Base-by-base conservation (phyloP, 2,113 vertebrate genomes). In the Myotis davidii region DNA sequence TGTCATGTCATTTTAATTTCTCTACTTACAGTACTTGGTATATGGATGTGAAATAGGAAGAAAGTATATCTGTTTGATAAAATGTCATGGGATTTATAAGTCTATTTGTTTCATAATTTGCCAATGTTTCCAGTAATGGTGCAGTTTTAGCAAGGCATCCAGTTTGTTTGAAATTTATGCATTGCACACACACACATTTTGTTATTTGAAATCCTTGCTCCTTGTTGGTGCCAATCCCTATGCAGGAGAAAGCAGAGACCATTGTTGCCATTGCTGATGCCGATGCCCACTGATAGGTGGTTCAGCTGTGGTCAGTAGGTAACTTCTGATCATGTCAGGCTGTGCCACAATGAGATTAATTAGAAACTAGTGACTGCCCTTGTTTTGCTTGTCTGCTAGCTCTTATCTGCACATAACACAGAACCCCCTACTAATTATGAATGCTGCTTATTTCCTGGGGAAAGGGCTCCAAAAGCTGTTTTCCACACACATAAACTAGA, bases 381-480 rank as follows among this genome's bases (percentile, higher is more conserved):
- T 88, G 37, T 95, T 97, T 88, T 64, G n/a, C 94, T 97, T 95
- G 82, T 83, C 3, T 87, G 90, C 34, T 76, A 98, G 56, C 42
- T 96, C 91, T 97, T 97, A 45, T 94, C 91, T 95, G 11, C 52
- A 39, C 5, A 14, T 92, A 92, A 56, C 39, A 16, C 29, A 59
- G n/a, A 95, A 79, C 50, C 83, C 32, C 32, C 34, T 81, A 82
- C 52, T 74, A 74, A 50, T 67, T 42, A 9, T 39, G 25, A 69
- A 69, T 56, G 83, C 86, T 88, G 93, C 12, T 94, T 64, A 16
- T 79, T 91, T 39, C 84, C 25, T 67, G 29, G 45, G 91, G 88
- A 83, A 95, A 81, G 64, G 18, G 74, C 12, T 84, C 13, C 93
- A 84, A 81, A 9, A 67, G 76, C 64, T 96, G n/a, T 81, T 82